phyloP scores from a whole-genome alignment of 2,888 invertebrate genomes.

The Amblyteles armatorius region DNA sequence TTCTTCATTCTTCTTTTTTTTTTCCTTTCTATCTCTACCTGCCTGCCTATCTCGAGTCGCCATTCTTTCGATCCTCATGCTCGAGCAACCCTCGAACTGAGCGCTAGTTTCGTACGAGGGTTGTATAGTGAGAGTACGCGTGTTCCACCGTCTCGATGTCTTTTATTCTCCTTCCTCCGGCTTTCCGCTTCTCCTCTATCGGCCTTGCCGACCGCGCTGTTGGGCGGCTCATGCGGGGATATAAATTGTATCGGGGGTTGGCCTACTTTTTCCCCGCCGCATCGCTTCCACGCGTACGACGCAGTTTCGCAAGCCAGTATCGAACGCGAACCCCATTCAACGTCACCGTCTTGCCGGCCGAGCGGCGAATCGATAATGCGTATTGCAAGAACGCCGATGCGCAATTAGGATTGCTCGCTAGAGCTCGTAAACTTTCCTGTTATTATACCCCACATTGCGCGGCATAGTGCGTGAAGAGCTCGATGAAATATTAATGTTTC shows the following conservation, averaged over 20 bases:
- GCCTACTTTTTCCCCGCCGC: conserved; percentile 68
- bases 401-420: conserved; percentile 36
- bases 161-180: conserved; percentile 32
- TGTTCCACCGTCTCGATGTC: conserved; percentile 28
- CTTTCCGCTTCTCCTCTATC: conserved; percentile 27
- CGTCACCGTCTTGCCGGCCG: conserved; percentile 1
- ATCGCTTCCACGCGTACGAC: conserved; percentile 22
- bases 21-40: not conserved
- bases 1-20: not conserved
- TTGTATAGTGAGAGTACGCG: conserved; percentile 6
- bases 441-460: conserved; percentile 16
- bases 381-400: conserved; percentile 38
- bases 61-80: conserved; percentile 48
- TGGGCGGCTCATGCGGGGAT: conserved; percentile 10
- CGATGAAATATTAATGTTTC: conserved; percentile 27
- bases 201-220: conserved; percentile 21
- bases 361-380: conserved; percentile 25
- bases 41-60: conserved; percentile 12
- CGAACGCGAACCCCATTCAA: not conserved
- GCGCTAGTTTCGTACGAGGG: conserved; percentile 40
- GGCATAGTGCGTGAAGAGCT: not conserved
- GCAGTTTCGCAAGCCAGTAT: conserved; percentile 31
- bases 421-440: conserved; percentile 21
- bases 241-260: conserved; percentile 68
- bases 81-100: conserved; percentile 50